Percentiles rank a stretch among this genome's conserved stretches.
These are phyloP conservation scores for Heterodera schachtii DNA, from an alignment of 1,140 invertebrate genomes.

Conservation along the genomic window DNA sequence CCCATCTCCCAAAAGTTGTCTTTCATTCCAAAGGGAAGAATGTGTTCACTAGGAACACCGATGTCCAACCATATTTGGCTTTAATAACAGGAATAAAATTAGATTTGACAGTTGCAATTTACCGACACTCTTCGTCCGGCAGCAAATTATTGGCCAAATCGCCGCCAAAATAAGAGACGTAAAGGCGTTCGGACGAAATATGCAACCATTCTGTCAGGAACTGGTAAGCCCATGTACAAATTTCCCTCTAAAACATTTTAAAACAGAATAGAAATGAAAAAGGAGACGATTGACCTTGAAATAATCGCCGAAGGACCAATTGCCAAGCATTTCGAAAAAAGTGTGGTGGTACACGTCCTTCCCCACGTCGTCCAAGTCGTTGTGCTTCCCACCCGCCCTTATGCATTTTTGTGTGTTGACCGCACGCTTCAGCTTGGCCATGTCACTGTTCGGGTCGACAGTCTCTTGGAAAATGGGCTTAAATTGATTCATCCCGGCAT, in stretches of 20 bases:
- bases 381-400: slow-evolving; percentile 92
- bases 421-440: slow-evolving; percentile 69
- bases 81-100: slow-evolving; percentile 9
- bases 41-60: slow-evolving; percentile 73
- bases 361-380: slow-evolving; percentile 89
- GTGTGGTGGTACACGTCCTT: slow-evolving; percentile 91
- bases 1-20: slow-evolving; percentile 99
- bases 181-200: slow-evolving; percentile 77
- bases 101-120: slow-evolving; percentile 57
- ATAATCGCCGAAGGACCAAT: slow-evolving; percentile 97
- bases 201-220: slow-evolving; percentile 80
- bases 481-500: slow-evolving; percentile 99
- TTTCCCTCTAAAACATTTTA: slow-evolving; percentile 77
- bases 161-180: slow-evolving; percentile 95
- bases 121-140: slow-evolving; percentile 89
- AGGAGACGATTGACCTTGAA: slow-evolving; percentile 76
- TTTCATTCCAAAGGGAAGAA: slow-evolving; percentile 93
- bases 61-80: slow-evolving; percentile 79
- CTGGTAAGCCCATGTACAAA: slow-evolving; percentile 85
- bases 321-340: slow-evolving; percentile 99
- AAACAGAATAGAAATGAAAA: slow-evolving; percentile 48
- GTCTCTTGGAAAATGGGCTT: slow-evolving; percentile 85
- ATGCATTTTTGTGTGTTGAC: slow-evolving; percentile 94
- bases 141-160: slow-evolving; percentile 79
- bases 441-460: slow-evolving; percentile 66